phyloP scores from a whole-genome alignment of 2,113 vertebrate species.

The Pachycephala philippinensis region DNA sequence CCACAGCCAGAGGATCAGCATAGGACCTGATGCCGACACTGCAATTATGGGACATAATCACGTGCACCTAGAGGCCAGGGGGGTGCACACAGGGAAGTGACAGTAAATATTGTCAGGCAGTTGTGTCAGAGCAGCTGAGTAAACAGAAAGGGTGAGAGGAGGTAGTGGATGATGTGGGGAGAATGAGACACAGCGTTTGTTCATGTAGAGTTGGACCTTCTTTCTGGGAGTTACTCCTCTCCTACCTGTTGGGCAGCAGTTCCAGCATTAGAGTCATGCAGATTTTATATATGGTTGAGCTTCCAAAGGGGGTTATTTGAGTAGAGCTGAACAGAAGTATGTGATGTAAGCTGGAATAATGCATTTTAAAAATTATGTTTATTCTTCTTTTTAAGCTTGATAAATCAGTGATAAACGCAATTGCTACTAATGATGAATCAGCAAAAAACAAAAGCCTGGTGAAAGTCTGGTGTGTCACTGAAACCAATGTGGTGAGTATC shows the following conservation, averaged over 20 bases:
- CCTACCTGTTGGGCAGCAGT: not conserved
- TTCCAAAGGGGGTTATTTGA: not conserved
- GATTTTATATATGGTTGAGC: not conserved
- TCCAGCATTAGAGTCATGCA: not conserved
- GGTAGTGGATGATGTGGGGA: not conserved
- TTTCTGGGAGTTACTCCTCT: not conserved
- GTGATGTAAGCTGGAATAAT: not conserved
- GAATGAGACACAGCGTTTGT: not conserved
- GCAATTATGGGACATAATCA: not conserved
- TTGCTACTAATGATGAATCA: constrained; percentile 78
- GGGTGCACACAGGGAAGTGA: not conserved
- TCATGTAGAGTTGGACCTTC: fast-evolving
- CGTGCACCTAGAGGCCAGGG: not conserved
- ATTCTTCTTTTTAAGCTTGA: constrained; percentile 78
- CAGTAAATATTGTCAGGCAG: not conserved
- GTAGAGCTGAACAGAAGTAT: not conserved
- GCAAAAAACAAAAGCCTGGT: constrained; percentile 90
- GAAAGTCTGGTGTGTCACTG: constrained; percentile 85
- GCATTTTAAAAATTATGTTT: fast-evolving
- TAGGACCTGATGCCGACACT: not conserved
- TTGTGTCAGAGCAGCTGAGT: not conserved
- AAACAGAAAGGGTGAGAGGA: not conserved
- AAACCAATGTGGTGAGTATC: constrained; percentile 75
- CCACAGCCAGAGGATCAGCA: not conserved
- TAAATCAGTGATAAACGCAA: constrained; percentile 84